Evolutionary conservation across 2,888 invertebrate species (phyloP), one percentile per base, ranked within the genome.

Genomic region (Drosophila borealis): DNA sequence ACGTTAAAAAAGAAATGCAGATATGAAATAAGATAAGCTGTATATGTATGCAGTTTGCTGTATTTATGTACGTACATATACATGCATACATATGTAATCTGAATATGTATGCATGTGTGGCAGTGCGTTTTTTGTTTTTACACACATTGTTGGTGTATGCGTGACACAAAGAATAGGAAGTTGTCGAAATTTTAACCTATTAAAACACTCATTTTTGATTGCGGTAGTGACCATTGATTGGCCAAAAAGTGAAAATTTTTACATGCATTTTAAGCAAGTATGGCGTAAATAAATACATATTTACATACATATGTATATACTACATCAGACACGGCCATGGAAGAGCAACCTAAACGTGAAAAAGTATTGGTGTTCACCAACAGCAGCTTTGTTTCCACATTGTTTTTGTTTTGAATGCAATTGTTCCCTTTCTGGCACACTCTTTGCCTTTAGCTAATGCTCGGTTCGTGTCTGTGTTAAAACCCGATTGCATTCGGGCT

Each of bases 361-460:
- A 50, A 34, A 65, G 75, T 64, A 55, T 67, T 73, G 33, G 73
- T 75, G 53, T 77, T 50, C 68, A 72, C 73, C 62, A 74, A 55
- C 62, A 63, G 46, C 50, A 74, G 63, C 74, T 75, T 75, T 75
- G 77, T 75, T 77, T 74, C 72, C 19, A 53, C 77, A 57, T 75
- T 75, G 78, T 77, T 75, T 75, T 75, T 75, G 75, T 75, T 75
- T 77, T 75, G 78, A 72, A 75, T 78, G 73, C 68, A 72, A 45
- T 77, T 64, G 60, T 68, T 63, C 78, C 78, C 73, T 75, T 77
- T 77, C 63, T 72, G 42, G 45, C 77, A 72, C 67, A 60, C 74
- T 59, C 44, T 54, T 53, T 45, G 37, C 59, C 48, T 45, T 67
- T 46, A 57, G 53, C 56, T 60, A 56, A n/a, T 37, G 34, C 36